Evolutionary conservation across 2,888 invertebrate genomes (phyloP).

Genomic region (Harmothoe impar): DNA sequence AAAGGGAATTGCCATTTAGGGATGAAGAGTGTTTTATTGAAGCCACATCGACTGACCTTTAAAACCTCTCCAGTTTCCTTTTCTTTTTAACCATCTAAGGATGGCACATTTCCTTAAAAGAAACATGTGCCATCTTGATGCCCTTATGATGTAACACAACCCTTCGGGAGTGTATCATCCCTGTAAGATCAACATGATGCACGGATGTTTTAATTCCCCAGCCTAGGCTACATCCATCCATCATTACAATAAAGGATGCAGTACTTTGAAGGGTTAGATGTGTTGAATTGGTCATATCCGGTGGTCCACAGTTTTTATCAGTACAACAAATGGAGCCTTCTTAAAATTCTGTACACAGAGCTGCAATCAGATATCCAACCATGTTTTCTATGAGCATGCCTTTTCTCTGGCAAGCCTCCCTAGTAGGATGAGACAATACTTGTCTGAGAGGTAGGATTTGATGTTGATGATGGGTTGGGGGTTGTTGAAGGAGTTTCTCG

Average conservation of each 20-base stretch:
- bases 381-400: neutral
- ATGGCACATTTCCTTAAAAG: no score
- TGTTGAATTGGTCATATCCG: constrained; percentile 25
- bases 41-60: neutral
- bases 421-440: no score
- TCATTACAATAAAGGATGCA: no score
- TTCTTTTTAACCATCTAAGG: neutral
- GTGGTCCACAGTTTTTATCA: neutral
- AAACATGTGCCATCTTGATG: no score
- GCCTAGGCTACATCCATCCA: no score
- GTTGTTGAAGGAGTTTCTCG: neutral
- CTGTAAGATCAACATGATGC: no score
- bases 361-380: neutral
- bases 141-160: no score
- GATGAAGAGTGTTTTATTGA: neutral
- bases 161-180: no score
- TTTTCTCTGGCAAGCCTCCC: no score
- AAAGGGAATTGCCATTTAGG: constrained; percentile 21
- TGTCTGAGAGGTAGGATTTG: no score
- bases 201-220: no score
- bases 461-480: no score
- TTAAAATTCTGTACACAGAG: neutral
- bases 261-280: neutral
- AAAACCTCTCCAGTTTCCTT: neutral
- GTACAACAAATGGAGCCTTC: neutral